These are phyloP conservation scores for Ceyx margarethae DNA, from an alignment of 2,113 vertebrate species.

Conservation along the genomic window DNA sequence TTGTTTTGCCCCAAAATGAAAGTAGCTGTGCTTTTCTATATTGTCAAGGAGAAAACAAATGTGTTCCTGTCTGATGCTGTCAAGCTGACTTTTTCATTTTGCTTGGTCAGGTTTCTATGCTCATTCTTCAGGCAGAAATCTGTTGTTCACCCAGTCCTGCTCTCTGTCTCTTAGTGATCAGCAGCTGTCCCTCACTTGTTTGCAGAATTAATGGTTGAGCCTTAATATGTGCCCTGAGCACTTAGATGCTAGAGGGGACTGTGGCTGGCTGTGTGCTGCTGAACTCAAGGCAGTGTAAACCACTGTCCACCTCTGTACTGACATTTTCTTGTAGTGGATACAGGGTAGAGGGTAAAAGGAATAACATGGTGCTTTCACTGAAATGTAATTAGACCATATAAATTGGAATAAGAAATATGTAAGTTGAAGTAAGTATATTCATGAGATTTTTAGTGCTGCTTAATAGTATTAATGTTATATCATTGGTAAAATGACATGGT, in stretches of 20 bases:
- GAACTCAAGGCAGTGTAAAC: background rate
- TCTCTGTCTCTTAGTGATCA: background rate
- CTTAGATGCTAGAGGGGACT: background rate
- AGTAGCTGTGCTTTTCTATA: background rate
- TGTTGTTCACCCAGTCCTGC: background rate
- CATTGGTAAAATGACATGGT: background rate
- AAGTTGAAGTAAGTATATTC: background rate
- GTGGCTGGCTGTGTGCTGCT: background rate
- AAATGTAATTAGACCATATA: background rate
- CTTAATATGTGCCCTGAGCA: background rate
- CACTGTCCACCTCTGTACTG: background rate
- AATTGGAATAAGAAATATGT: background rate
- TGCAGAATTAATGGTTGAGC: background rate
- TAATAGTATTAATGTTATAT: background rate
- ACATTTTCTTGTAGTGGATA: background rate
- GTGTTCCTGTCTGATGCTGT: background rate
- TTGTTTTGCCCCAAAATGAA: background rate
- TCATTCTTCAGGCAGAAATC: background rate
- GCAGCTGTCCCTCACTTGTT: background rate
- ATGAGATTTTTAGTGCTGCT: background rate
- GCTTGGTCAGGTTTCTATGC: background rate
- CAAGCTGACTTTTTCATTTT: background rate
- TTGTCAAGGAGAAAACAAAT: background rate
- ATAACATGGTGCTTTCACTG: background rate
- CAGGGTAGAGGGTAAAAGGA: background rate